Conservation (phyloP, 1,140 invertebrate genomes). For the Bombus haemorrhoidalis region DNA sequence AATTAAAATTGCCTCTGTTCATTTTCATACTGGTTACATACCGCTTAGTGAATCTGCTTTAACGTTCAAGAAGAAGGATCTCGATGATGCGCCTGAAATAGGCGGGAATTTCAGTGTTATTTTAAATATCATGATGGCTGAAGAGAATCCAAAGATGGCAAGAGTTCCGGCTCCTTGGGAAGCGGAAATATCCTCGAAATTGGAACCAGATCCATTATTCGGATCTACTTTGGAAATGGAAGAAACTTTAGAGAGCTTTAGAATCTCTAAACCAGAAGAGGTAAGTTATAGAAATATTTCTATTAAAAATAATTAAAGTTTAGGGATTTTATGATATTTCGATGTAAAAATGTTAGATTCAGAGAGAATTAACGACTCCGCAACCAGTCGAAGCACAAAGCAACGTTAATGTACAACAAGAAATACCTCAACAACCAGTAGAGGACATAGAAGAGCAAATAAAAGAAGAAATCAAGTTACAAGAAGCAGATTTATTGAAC, state of each 20-base stretch:
- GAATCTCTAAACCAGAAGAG: conserved; percentile 70
- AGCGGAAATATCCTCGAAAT: conserved; percentile 80
- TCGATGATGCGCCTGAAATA: conserved; percentile 90
- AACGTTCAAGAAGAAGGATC: conserved; percentile 89
- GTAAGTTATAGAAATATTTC: conserved; percentile 34
- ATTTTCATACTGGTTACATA: conserved; percentile 95
- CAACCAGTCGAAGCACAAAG: not conserved
- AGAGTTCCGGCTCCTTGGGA: conserved; percentile 90
- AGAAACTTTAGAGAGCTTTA: conserved; percentile 91
- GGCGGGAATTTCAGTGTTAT: conserved; percentile 89
- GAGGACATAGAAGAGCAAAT: conserved; percentile 35
- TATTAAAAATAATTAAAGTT: not conserved
- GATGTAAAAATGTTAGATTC: conserved; percentile 27
- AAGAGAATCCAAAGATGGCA: conserved; percentile 85
- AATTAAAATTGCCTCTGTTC: conserved; percentile 93
- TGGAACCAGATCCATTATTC: conserved; percentile 87
- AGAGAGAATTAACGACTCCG: conserved; percentile 23
- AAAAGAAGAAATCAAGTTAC: conserved; percentile 47
- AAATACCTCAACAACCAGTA: conserved; percentile 41
- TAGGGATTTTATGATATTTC: not conserved
- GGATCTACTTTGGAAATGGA: conserved; percentile 92
- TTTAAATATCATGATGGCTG: conserved; percentile 88
- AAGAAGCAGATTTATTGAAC: conserved; percentile 82
- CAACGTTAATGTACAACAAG: conserved; percentile 34
- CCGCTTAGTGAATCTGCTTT: conserved; percentile 88